These are phyloP conservation scores for Spongilla lacustris DNA, from an alignment of 37 sponge, comb jelly and placozoan species.

Conservation along the genomic window DNA sequence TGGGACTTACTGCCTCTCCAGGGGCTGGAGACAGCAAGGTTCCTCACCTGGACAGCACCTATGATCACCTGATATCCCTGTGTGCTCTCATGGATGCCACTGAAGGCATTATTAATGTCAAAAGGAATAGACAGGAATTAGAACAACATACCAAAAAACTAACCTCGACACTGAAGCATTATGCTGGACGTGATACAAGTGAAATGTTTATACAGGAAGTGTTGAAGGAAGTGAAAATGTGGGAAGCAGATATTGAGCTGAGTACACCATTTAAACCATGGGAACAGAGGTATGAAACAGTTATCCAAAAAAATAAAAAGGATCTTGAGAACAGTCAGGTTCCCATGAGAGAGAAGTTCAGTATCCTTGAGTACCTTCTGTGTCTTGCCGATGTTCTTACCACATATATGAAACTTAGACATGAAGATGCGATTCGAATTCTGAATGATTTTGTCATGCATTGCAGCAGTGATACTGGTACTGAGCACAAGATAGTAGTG, in stretches of 20 bases:
- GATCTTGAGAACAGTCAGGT: slow-evolving; percentile 16
- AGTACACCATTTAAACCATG: neutral
- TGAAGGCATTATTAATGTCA: slow-evolving; percentile 54
- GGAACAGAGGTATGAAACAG: slow-evolving; percentile 33
- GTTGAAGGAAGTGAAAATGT: slow-evolving; percentile 13
- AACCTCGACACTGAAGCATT: neutral
- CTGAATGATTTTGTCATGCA: neutral
- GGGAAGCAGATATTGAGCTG: slow-evolving; percentile 15
- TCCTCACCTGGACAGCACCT: neutral
- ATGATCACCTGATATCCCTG: slow-evolving; percentile 55
- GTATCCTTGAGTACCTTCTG: slow-evolving; percentile 13
- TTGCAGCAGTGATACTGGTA: neutral
- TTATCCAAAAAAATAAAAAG: slow-evolving; percentile 20
- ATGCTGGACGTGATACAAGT: slow-evolving; percentile 6
- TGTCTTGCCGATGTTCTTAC: slow-evolving; percentile 27
- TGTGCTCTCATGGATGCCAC: slow-evolving; percentile 80
- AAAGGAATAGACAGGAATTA: slow-evolving; percentile 42
- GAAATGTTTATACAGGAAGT: slow-evolving; percentile 25
- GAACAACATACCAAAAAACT: slow-evolving; percentile 6
- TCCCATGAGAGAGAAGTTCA: slow-evolving; percentile 17
- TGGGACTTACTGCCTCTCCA: slow-evolving; percentile 81
- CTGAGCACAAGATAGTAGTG: slow-evolving; percentile 13
- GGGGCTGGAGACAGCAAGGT: slow-evolving; percentile 61
- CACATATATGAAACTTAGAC: slow-evolving; percentile 44
- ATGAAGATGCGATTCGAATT: slow-evolving; percentile 51